phyloP scores from a whole-genome alignment of 2,888 invertebrate genomes.

The Clanis bilineata region DNA sequence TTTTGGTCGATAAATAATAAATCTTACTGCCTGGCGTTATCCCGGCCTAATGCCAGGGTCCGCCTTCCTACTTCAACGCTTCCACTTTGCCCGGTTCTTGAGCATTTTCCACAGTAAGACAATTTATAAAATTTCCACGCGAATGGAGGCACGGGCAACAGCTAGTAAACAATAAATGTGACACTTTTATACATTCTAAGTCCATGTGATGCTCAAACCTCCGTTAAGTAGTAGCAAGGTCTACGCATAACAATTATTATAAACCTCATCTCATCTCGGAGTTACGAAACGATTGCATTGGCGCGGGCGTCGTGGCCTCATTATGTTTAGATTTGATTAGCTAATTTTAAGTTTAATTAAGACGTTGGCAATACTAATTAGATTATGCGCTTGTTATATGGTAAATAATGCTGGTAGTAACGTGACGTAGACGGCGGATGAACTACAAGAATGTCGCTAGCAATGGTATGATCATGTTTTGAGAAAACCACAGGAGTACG shows the following conservation, averaged over 20 bases:
- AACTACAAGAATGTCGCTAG: too few relatives aligned
- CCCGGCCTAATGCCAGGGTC: too few relatives aligned
- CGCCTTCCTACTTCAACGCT: too few relatives aligned
- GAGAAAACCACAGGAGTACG: too few relatives aligned
- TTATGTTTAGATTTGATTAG: constrained; percentile 32
- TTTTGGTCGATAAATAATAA: too few relatives aligned
- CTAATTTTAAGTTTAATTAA: constrained; percentile 30
- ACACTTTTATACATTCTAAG: constrained; percentile 15
- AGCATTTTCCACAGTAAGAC: too few relatives aligned
- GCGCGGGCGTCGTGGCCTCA: constrained; percentile 36
- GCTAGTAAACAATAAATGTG: background rate
- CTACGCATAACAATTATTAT: constrained; percentile 48
- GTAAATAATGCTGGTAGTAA: background rate
- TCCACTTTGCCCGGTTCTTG: too few relatives aligned
- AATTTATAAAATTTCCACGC: too few relatives aligned
- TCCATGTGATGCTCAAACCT: constrained; percentile 43
- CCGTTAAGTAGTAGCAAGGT: constrained; percentile 68
- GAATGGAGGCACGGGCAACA: too few relatives aligned
- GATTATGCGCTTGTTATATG: constrained; percentile 21
- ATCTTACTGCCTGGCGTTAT: too few relatives aligned
- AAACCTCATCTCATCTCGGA: constrained; percentile 52
- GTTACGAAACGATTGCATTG: constrained; percentile 45
- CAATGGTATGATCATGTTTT: too few relatives aligned
- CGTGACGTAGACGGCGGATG: too few relatives aligned
- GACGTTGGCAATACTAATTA: constrained; percentile 31